These are phyloP conservation scores for Spatulosminthurus flaviceps DNA, from an alignment of 2,888 invertebrate genomes.

Conservation along the genomic window DNA sequence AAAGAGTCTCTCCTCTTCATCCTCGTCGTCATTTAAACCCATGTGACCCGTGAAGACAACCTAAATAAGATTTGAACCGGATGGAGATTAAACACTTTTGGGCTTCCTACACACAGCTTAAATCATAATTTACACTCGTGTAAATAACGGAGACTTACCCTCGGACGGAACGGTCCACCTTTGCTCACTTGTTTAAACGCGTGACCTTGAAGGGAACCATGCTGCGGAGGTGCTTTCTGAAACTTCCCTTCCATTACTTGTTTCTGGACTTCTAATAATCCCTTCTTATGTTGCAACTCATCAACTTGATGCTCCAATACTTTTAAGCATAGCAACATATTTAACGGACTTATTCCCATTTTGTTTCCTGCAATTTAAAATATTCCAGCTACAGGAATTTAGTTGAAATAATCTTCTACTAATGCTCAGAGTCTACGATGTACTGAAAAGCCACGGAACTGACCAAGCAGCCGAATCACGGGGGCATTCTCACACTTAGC, in stretches of 20 bases:
- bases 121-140: neutral
- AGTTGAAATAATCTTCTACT: too few relatives aligned
- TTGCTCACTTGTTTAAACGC: constrained; percentile 16
- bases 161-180: constrained; percentile 40
- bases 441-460: neutral
- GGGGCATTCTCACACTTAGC: constrained; percentile 43
- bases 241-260: constrained; percentile 4
- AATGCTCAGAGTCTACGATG: too few relatives aligned
- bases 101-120: too few relatives aligned
- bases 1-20: constrained; percentile 43
- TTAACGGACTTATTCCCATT: constrained; percentile 32
- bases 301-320: constrained; percentile 43
- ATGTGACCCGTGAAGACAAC: constrained; percentile 41
- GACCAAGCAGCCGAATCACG: constrained; percentile 41
- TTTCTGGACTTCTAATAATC: constrained; percentile 14
- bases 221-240: neutral
- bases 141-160: neutral
- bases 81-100: too few relatives aligned
- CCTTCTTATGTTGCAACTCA: constrained; percentile 25
- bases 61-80: neutral
- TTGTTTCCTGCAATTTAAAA: constrained; percentile 33
- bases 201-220: neutral
- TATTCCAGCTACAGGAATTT: too few relatives aligned
- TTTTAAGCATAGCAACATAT: constrained; percentile 32
- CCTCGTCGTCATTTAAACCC: constrained; percentile 41